phyloP scores from a whole-genome alignment of 2,113 vertebrate species.

The Mormoops blainvillei region DNA sequence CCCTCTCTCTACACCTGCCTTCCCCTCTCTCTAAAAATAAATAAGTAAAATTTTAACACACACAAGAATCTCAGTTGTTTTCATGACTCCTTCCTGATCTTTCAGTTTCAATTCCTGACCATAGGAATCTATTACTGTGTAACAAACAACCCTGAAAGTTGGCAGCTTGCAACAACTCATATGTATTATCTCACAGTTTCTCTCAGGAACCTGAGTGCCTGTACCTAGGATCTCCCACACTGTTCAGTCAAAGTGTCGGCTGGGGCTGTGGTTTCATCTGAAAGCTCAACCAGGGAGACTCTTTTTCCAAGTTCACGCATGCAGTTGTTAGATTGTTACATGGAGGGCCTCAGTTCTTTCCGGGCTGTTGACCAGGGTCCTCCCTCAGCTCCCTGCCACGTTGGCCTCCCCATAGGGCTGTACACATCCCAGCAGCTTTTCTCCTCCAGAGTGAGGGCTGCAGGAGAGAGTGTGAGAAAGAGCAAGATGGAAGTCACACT shows the following conservation, averaged over 20 bases:
- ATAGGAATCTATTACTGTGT: not conserved
- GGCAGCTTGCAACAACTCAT: not conserved
- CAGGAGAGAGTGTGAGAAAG: not conserved
- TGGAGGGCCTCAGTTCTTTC: too few species aligned
- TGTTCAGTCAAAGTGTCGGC: not conserved
- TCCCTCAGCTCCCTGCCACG: not conserved
- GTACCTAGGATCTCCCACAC: not conserved
- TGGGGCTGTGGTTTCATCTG: not conserved
- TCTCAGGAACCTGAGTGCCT: not conserved
- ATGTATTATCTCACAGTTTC: not conserved
- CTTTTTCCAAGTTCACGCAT: not conserved
- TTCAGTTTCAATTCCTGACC: not conserved
- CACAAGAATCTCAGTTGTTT: not conserved
- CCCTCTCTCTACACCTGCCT: too few species aligned
- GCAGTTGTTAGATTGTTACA: not conserved
- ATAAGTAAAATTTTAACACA: too few species aligned
- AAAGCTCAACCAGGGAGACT: rapidly evolving
- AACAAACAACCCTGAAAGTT: not conserved
- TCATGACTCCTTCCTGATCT: not conserved
- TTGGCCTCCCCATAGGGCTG: not conserved
- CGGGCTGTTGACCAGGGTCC: not conserved
- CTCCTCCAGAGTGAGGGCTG: not conserved
- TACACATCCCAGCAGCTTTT: not conserved
- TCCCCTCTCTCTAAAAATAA: too few species aligned
- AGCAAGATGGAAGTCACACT: not conserved